Evolutionary conservation across 2,113 vertebrate species (phyloP).

Genomic region (Archocentrus centrarchus): DNA sequence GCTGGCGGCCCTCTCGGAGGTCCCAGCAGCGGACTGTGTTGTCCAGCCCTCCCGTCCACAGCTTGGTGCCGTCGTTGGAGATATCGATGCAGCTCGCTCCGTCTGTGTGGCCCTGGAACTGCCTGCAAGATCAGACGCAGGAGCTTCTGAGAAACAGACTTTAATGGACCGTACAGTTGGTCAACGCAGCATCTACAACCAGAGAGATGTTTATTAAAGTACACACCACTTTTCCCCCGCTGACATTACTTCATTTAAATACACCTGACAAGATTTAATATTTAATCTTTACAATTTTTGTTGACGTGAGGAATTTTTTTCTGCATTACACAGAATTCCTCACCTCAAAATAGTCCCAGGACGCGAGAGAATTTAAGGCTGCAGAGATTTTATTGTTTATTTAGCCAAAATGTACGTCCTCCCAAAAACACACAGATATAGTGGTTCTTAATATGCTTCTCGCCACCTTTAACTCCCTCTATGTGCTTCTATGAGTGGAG

Average conservation of each 20-base stretch:
- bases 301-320: neutral
- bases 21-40: constrained; percentile 86
- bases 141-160: neutral
- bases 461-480: neutral
- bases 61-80: constrained; percentile 85
- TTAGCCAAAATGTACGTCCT: neutral
- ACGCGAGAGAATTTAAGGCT: neutral
- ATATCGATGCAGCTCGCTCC: constrained; percentile 86
- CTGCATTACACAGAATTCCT: neutral
- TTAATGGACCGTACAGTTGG: neutral
- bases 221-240: neutral
- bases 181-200: neutral
- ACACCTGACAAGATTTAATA: neutral
- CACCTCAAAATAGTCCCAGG: neutral
- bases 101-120: constrained; percentile 86
- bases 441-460: neutral
- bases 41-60: constrained; percentile 85
- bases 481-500: too few relatives aligned
- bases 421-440: neutral
- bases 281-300: neutral
- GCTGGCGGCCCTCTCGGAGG: constrained; percentile 82
- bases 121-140: constrained; percentile 59
- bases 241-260: neutral
- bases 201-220: neutral
- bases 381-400: neutral